These are phyloP conservation scores for Sarcoramphus papa DNA, from an alignment of 2,797 vertebrate genomes.

Conservation along the genomic window DNA sequence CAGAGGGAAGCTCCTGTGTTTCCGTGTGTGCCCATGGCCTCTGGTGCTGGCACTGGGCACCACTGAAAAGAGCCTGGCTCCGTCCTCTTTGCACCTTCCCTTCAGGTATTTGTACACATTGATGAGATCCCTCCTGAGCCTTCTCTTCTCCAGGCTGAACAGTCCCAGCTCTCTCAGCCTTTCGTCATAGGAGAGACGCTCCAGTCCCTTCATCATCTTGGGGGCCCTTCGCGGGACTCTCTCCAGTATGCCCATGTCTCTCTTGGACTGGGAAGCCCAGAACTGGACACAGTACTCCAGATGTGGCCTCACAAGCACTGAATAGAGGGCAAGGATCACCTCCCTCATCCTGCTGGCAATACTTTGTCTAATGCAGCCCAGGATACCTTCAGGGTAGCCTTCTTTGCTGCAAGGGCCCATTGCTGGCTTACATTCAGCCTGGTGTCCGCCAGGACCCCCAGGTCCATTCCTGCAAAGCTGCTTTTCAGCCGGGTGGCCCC, in stretches of 20 bases:
- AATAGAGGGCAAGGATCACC: neutral
- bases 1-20: neutral
- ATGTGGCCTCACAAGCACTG: rapidly evolving
- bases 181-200: neutral
- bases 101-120: too few relatives aligned
- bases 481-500: neutral
- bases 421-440: neutral
- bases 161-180: neutral
- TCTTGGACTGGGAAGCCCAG: neutral
- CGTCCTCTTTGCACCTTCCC: too few relatives aligned
- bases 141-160: neutral
- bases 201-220: neutral
- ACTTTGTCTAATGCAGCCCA: neutral
- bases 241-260: neutral
- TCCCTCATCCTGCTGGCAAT: neutral
- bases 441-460: neutral
- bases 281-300: too few relatives aligned
- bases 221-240: neutral
- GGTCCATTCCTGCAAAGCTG: neutral
- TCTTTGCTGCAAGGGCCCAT: neutral
- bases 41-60: neutral
- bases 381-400: neutral
- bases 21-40: neutral
- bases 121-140: rapidly evolving
- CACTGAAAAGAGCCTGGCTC: too few relatives aligned